Evolutionary conservation across 2,113 vertebrate genomes (phyloP), one percentile per base, ranked within the genome.

Genomic region (Lepisosteus oculatus): DNA sequence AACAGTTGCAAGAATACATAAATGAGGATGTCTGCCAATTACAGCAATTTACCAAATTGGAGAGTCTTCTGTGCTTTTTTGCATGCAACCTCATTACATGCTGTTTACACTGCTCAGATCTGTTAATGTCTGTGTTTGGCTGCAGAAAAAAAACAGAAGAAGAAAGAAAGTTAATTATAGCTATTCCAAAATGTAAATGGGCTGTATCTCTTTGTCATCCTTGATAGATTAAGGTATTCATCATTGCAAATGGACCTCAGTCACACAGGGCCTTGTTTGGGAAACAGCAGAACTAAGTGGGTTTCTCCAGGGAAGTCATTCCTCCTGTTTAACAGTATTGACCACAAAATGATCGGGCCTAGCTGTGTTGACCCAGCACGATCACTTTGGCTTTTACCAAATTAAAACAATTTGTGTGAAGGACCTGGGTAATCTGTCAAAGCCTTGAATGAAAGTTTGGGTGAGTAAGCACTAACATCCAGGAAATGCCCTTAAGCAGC

Each of bases 351-450:
- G 54, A 65, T 45, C 65, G 74, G 76, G 45, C 57, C n/a, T n/a
- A 59, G 63, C 54, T 63, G 61, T 15, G 71, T 65, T 76, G 47
- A 76, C 69, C 74, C 67, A 7, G 61, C 43, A 69, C 55, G 57
- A 71, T 71, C 76, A 76, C 55, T 74, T 59, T 79, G 68, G 70
- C 70, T 78, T 79, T 62, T 73, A 69, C 56, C 76, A 74, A 82
- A 77, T 82, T 82, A 78, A 76, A 80, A 43, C 74, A 78, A 80
- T 82, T 80, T 78, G 74, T 75, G 75, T 82, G 68, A 78, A 70
- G 45, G 63, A 78, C 56, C 44, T 2, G 66, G 57, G 70, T 68
- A 72, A 65, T 72, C 74, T 76, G 76, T 78, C 74, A 78, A 74
- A 72, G 67, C 74, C 65, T 42, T 45, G 71, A 71, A 71, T 72